phyloP scores from a whole-genome alignment of 2,888 invertebrate genomes.

The Cephus runcator region DNA sequence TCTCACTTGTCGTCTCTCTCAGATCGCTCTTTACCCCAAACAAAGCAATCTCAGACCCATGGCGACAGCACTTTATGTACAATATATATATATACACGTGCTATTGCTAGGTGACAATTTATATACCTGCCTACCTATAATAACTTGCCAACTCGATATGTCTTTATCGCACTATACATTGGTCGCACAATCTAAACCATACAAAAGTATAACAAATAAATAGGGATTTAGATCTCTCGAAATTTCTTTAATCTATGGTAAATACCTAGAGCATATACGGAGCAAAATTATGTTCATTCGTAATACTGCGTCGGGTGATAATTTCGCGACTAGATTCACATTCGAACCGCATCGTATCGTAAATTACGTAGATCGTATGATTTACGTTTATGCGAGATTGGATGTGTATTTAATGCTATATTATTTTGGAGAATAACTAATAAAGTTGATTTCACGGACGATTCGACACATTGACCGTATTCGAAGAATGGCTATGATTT shows the following conservation, averaged over 20 bases:
- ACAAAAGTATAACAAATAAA: neutral
- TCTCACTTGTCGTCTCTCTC: constrained; percentile 20
- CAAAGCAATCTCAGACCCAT: constrained; percentile 58
- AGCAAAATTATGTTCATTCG: neutral
- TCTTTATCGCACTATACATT: constrained; percentile 48
- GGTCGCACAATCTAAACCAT: neutral
- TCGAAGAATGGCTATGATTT: constrained; percentile 31
- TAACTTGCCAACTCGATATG: constrained; percentile 59
- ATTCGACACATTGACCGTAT: constrained; percentile 41
- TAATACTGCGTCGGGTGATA: neutral
- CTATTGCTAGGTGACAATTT: constrained; percentile 62
- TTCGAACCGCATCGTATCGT: neutral
- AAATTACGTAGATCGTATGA: neutral
- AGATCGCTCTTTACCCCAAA: constrained; percentile 54
- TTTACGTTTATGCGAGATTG: constrained; percentile 3
- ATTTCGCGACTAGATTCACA: neutral
- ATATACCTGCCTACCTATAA: constrained; percentile 55
- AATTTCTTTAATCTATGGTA: neutral
- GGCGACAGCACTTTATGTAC: constrained; percentile 47
- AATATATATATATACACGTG: constrained; percentile 35
- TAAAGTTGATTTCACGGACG: constrained; percentile 62
- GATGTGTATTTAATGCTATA: constrained; percentile 28
- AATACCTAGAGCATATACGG: neutral
- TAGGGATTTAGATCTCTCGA: neutral
- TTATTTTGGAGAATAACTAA: constrained; percentile 41